phyloP scores from a whole-genome alignment of 2,888 invertebrate species.

The Mycalesis mineus region DNA sequence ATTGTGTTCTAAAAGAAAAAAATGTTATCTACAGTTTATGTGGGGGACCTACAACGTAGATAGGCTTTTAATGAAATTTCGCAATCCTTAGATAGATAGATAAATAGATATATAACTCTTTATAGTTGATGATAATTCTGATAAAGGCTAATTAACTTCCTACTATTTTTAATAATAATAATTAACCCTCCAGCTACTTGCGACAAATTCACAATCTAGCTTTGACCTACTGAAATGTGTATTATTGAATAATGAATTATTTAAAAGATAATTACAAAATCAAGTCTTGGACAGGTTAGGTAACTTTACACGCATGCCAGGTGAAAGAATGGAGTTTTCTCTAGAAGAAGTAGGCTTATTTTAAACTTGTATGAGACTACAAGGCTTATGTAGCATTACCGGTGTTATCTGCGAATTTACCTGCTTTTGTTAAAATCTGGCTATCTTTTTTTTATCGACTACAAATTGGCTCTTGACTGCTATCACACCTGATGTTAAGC shows the following conservation, averaged over 20 bases:
- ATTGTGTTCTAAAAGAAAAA: too few relatives aligned
- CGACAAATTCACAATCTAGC: not conserved
- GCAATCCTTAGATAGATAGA: not conserved
- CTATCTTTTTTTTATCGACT: too few relatives aligned
- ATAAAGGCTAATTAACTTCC: not conserved
- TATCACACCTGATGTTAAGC: too few relatives aligned
- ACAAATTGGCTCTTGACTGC: too few relatives aligned
- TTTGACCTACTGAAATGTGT: slow-evolving; percentile 3
- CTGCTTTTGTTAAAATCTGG: too few relatives aligned
- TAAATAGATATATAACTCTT: not conserved
- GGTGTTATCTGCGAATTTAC: too few relatives aligned
- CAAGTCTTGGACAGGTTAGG: slow-evolving; percentile 5
- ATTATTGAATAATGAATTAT: slow-evolving; percentile 6
- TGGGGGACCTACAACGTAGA: too few relatives aligned
- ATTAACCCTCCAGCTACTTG: not conserved
- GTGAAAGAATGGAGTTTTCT: not conserved
- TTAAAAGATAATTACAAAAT: slow-evolving; percentile 1
- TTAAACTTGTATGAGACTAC: not conserved
- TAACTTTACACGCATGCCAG: not conserved
- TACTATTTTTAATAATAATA: not conserved
- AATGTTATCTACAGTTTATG: too few relatives aligned
- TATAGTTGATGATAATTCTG: not conserved
- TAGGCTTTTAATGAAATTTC: not conserved
- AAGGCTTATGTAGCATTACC: too few relatives aligned
- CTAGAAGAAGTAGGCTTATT: too few relatives aligned